Base-by-base conservation (phyloP, 2,797 vertebrate species). In the Ctenopoma kingsleyae region DNA sequence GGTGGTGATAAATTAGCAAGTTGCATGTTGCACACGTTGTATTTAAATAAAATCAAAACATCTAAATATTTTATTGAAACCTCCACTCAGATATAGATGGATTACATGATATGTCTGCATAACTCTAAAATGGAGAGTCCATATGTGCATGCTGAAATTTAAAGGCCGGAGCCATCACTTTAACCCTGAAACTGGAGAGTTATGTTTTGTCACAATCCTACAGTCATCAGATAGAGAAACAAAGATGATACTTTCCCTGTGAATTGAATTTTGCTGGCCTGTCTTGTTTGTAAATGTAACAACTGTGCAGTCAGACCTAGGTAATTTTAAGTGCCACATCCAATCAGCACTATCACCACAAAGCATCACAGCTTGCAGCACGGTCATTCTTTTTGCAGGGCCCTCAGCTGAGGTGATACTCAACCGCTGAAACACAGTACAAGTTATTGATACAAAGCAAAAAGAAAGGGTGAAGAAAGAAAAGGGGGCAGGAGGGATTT, bases 261-360 rank as follows among this genome's bases (percentile, higher is more conserved):
- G 76, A 86, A 81, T 85, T 82, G 84, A 81, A 76, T 88, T 90
- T 73, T 71, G 72, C 81, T 58, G 60, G 67, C 80, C 80, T 74
- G 65, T 74, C 80, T 56, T 84, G 89, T 81, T 83, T 83, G 83
- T 91, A 87, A 92, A 88, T 83, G 84, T 89, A 89, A 91, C 81
- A 83, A 85, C 80, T 72, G 83, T 71, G 67, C 9, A 83, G 85
- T 87, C 86, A 73, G 84, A 82, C 78, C 80, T 36, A 44, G 85
- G 87, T 87, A 68, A 89, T 92, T 91, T 84, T 43, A 71, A 65
- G 79, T 89, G 92, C 87, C 92, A 89, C 85, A 53, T 90, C 83
- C 89, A 93, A 92, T 94, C 89, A 92, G 76, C 67, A 20, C 76
- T 74, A 73, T 82, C 81, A 74, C 81, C 82, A 73, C 85, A 84